Evolutionary conservation across 2,888 invertebrate species (phyloP), one percentile per base, ranked within the genome.

Genomic region (Xiphydria camelus): DNA sequence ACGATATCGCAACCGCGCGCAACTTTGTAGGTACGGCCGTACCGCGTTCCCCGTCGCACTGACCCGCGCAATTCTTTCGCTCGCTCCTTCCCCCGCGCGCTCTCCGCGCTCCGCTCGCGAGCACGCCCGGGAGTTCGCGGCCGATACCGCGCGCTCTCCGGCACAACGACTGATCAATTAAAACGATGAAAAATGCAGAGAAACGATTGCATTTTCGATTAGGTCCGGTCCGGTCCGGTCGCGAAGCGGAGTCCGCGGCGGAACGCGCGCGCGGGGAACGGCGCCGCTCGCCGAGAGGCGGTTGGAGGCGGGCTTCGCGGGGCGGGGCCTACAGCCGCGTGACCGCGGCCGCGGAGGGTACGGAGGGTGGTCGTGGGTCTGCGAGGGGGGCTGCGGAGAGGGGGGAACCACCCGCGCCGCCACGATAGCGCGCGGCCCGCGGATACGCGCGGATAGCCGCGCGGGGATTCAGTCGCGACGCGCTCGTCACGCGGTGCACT

Each of bases 391-490:
- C 62, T 64, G 64, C 60, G 59, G 55, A 51, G 57, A 67, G 66
- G 66, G 66, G 68, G 62, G 68, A 62, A 73, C 74, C 75, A 74
- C 74, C 70, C 72, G 73, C 66, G 64, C 59, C 62, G 68, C 67
- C 62, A 68, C 66, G 73, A 70, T 66, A 66, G 67, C 61, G 67
- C 14, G 10, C 68, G 71, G 73, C 68, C 65, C 66, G 75, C 71
- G 73, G 70, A 62, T 66, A 68, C 19, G 34, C 26, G 25, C 52
- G 57, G 51, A 53, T 29, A 64, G 64, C 69, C 70, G 62, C 62
- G 62, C 62, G 68, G 60, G 64, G 69, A 69, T 59, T 74, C 77
- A 75, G 68, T 75, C 66, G 77, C 75, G 66, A 76, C 75, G 71
- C 77, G 75, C 70, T 70, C 71, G 67, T 68, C 75, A 73, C 73